Evolutionary conservation across 2,888 invertebrate genomes (phyloP), one percentile per base, ranked within the genome.

Genomic region (Diarsia brunnea): DNA sequence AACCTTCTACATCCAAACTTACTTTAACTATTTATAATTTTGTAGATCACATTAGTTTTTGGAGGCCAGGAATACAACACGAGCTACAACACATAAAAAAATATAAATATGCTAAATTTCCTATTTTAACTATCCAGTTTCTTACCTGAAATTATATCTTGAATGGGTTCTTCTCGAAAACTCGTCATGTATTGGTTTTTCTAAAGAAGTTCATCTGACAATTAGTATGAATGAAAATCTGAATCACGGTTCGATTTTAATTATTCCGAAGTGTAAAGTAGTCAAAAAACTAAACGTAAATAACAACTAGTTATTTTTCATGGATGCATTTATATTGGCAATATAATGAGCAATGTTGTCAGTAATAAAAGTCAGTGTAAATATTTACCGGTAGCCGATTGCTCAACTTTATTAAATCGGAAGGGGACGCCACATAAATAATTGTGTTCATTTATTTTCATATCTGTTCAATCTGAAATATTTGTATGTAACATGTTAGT

Each of bases 341-440:
- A 55, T 47, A 38, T 69, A 72, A 77, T 73, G 47, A 78, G 47
- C 66, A 78, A 73, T 74, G 27, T 58, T 53, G 49, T 43, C 49
- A 66, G 47, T 43, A n/a, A 68, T 70, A 84, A 72, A 78, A 84
- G 4, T 70, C 64, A 55, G 63, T 47, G 78, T 67, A 64, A 84
- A 84, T 74, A 82, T 82, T 81, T 66, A 79, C 61, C 45, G 19
- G 45, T 61, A 65, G 49, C 63, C 73, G 38, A 73, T 73, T 47
- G 70, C 73, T 65, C 63, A 75, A 85, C 71, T 84, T 85, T 85
- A 84, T 85, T 85, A 78, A 85, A 83, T 80, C 65, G 73, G 72
- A 84, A 82, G 75, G 70, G 78, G 64, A 73, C 66, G 73, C 60
- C 53, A 69, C 67, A 83, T 83, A 85, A 77, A 78, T 81, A 79